A percentile compares a stretch with the other conserved stretches of the same genome.
Evolutionary conservation across 2,113 vertebrate species (phyloP).

Genomic region (Marmota flaviventris): DNA sequence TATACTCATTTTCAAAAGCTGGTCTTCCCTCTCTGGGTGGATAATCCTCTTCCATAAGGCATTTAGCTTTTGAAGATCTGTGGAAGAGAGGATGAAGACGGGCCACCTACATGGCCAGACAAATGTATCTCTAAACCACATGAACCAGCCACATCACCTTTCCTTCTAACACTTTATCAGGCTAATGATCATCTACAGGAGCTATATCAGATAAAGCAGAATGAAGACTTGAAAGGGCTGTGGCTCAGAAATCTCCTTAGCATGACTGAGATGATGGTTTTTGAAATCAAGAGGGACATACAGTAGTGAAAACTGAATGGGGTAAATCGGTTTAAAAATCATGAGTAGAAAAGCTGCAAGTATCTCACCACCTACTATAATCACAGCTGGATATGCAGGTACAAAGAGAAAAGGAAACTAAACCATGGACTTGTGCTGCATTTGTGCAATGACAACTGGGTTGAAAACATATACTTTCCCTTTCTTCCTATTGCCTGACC

Average conservation of each 20-base stretch:
- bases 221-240: background rate
- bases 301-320: background rate
- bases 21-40: background rate
- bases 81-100: background rate
- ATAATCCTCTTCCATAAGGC: background rate
- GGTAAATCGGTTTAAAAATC: background rate
- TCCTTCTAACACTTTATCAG: background rate
- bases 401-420: background rate
- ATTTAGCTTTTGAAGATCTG: background rate
- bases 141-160: background rate
- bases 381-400: background rate
- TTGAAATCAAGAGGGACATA: constrained; percentile 19
- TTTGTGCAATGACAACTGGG: background rate
- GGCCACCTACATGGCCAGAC: background rate
- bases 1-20: background rate
- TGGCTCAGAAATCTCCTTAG: background rate
- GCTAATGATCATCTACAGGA: background rate
- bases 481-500: background rate
- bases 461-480: background rate
- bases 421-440: too few relatives aligned
- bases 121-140: background rate
- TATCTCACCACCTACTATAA: background rate
- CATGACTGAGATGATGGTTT: background rate
- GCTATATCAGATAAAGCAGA: background rate
- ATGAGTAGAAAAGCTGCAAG: background rate